These are phyloP conservation scores for Mandrillus leucophaeus DNA, from an alignment of 2,113 vertebrate genomes.

Conservation along the genomic window DNA sequence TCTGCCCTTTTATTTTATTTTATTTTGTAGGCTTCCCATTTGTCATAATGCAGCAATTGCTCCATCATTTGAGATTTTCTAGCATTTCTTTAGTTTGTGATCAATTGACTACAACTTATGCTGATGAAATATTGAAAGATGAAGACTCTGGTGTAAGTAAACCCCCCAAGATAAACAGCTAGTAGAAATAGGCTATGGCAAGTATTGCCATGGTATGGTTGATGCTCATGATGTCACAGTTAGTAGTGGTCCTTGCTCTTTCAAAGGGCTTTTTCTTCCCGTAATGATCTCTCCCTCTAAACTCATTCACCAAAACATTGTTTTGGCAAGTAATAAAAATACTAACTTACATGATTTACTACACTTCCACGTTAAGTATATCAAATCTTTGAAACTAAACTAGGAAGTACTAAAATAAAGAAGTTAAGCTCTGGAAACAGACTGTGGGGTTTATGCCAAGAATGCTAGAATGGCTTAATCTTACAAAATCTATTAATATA, in stretches of 20 bases:
- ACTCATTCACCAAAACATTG: background rate
- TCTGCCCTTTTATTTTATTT: background rate
- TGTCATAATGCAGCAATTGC: background rate
- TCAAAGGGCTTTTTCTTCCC: background rate
- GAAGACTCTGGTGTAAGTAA: background rate
- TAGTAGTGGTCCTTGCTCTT: background rate
- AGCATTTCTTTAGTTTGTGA: background rate
- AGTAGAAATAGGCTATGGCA: background rate
- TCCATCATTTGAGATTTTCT: background rate
- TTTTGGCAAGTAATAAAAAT: background rate
- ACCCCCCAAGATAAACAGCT: background rate
- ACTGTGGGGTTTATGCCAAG: background rate
- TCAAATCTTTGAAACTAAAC: slow-evolving; percentile 24
- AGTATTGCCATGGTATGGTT: background rate
- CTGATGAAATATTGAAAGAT: background rate
- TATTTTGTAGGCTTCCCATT: background rate
- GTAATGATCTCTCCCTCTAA: background rate
- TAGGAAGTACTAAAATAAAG: background rate
- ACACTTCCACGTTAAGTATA: background rate
- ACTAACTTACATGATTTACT: background rate
- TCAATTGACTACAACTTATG: background rate
- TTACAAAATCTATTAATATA: background rate
- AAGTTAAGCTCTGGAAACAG: background rate
- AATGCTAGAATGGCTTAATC: background rate
- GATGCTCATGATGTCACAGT: background rate